Evolutionary conservation across 2,113 vertebrate genomes (phyloP).

Genomic region (Podocnemis expansa): DNA sequence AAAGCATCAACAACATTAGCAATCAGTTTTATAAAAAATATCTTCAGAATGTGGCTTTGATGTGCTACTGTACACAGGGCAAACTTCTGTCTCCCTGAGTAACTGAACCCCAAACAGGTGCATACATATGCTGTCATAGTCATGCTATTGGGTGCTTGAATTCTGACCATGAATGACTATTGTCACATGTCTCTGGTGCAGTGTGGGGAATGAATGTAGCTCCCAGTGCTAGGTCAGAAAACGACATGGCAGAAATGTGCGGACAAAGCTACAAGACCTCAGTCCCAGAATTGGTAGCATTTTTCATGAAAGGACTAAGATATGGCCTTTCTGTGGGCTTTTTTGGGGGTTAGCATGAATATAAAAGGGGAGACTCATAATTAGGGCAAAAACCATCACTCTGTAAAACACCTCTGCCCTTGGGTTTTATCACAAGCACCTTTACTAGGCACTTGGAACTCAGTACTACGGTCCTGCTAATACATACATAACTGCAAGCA

Average conservation of each 20-base stretch:
- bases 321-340: background rate
- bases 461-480: background rate
- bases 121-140: background rate
- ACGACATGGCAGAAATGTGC: background rate
- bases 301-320: background rate
- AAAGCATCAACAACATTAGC: conserved; percentile 36
- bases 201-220: background rate
- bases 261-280: background rate
- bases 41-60: background rate
- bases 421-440: background rate
- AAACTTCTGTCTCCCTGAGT: background rate
- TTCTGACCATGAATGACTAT: background rate
- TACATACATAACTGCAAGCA: background rate
- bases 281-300: background rate
- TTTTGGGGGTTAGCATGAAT: background rate
- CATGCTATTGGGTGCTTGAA: background rate
- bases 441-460: background rate
- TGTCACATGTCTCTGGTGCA: background rate
- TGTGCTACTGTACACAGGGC: background rate
- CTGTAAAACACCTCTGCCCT: background rate
- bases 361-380: background rate
- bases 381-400: background rate
- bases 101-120: background rate
- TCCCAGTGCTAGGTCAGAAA: background rate
- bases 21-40: background rate